Evolutionary conservation across 2,113 vertebrate species (phyloP).

Genomic region (Stomatorhinus ivindoensis): DNA sequence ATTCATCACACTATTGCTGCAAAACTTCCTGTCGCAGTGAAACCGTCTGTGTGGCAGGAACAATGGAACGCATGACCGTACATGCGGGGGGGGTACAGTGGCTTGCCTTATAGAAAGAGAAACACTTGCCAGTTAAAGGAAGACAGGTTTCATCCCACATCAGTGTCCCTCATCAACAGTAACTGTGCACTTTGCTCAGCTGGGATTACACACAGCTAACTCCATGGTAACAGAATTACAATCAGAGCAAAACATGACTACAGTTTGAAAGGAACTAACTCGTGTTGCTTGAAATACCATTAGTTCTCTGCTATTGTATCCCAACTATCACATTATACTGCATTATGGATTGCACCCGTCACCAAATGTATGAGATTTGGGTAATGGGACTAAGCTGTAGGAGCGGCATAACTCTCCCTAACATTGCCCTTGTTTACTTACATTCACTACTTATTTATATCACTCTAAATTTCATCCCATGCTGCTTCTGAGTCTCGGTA

Average conservation of each 20-base stretch:
- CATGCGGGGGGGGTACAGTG: conserved; percentile 39
- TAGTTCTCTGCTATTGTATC: neutral
- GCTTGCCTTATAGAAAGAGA: neutral
- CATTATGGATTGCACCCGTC: neutral
- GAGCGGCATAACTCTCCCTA: neutral
- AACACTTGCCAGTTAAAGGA: neutral
- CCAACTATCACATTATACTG: neutral
- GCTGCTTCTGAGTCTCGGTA: neutral
- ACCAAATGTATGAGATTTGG: neutral
- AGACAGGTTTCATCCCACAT: neutral
- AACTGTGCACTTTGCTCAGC: neutral
- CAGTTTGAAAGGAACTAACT: neutral
- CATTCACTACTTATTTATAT: neutral
- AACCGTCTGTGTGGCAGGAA: conserved; percentile 26
- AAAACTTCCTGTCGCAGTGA: conserved; percentile 54
- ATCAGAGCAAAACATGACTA: neutral
- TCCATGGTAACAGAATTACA: neutral
- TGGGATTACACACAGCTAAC: neutral
- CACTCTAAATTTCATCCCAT: neutral
- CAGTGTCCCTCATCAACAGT: neutral
- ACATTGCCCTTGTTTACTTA: neutral
- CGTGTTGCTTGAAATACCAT: neutral
- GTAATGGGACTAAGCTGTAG: neutral
- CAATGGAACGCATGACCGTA: conserved; percentile 49
- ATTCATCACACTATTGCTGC: neutral